These are phyloP conservation scores for Brachylomia viminalis DNA, from an alignment of 2,888 invertebrate genomes.

Conservation along the genomic window DNA sequence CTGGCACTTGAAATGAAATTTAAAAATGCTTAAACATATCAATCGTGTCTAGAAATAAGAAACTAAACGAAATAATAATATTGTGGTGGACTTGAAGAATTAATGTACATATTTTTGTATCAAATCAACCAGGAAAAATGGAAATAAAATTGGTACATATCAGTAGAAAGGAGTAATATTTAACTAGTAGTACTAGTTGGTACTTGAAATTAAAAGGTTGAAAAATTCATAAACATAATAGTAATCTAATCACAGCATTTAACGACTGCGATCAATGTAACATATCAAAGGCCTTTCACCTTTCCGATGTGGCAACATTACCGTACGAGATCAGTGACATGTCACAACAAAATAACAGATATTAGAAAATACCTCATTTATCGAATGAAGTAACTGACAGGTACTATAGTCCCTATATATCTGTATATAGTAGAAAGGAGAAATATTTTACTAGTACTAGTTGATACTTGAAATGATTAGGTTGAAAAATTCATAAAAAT, in stretches of 20 bases:
- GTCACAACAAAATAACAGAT: background rate
- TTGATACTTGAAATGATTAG: background rate
- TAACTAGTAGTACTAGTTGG: background rate
- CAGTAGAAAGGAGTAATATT: background rate
- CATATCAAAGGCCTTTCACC: background rate
- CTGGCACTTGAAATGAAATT: background rate
- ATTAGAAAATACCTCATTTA: too few relatives aligned
- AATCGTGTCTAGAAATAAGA: background rate
- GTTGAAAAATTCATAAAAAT: background rate
- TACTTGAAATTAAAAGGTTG: background rate
- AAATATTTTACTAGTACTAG: background rate
- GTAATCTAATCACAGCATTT: background rate
- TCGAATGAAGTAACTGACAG: too few relatives aligned
- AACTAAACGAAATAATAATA: background rate
- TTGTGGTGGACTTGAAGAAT: background rate
- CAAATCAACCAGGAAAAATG: background rate
- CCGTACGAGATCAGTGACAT: background rate
- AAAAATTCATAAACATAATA: background rate
- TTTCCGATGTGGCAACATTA: background rate
- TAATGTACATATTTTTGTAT: background rate
- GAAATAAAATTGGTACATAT: background rate
- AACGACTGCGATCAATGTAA: background rate
- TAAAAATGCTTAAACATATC: background rate
- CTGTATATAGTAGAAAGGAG: background rate
- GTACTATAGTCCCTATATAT: too few relatives aligned